Conservation (phyloP, 2,797 vertebrate genomes). For the Pantherophis alleghaniensis region DNA sequence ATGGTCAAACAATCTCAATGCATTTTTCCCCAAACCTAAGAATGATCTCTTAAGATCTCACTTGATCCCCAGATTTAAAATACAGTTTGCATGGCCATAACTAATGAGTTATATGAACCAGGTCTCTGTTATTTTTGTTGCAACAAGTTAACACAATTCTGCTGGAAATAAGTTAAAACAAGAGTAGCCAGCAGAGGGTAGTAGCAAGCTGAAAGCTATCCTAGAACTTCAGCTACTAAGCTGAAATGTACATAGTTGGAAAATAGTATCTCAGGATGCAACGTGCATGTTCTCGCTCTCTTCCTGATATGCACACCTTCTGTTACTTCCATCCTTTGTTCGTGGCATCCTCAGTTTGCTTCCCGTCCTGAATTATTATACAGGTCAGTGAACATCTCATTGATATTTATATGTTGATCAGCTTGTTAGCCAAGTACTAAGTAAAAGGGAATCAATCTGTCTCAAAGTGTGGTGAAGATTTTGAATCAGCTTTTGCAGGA, state of each 20-base stretch:
- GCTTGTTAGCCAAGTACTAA: background rate
- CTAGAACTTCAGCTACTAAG: background rate
- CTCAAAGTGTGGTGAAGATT: background rate
- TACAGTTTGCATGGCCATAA: background rate
- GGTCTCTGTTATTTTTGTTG: background rate
- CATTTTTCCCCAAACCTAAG: background rate
- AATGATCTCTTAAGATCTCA: background rate
- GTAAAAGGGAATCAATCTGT: background rate
- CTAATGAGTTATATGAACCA: background rate
- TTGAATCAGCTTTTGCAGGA: background rate
- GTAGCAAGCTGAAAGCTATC: background rate
- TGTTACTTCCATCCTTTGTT: background rate
- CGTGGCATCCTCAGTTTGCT: background rate
- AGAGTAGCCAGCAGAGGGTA: slow-evolving; percentile 20
- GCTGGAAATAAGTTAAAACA: background rate
- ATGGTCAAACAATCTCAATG: background rate
- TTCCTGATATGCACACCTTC: background rate
- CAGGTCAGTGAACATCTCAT: slow-evolving; percentile 24
- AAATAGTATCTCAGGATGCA: background rate
- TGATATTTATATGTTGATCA: background rate
- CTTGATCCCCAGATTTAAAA: background rate
- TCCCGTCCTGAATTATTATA: background rate
- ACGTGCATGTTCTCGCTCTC: background rate
- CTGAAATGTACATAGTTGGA: background rate
- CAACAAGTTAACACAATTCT: background rate